These are phyloP conservation scores for Dione juno DNA, from an alignment of 2,888 invertebrate genomes.

Conservation along the genomic window DNA sequence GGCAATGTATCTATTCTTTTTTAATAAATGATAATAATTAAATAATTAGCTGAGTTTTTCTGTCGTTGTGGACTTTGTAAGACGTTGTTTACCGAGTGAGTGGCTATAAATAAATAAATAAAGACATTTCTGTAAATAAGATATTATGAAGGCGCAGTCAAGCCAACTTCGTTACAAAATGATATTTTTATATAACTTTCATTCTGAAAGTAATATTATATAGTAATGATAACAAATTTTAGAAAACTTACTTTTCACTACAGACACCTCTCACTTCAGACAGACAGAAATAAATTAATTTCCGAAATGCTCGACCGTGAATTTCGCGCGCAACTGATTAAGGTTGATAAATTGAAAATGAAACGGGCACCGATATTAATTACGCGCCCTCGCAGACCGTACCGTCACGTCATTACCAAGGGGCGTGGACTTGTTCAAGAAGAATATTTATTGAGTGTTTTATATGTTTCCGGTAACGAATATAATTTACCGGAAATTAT, in stretches of 20 bases:
- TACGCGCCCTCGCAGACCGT: constrained; percentile 38
- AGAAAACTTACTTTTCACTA: constrained; percentile 17
- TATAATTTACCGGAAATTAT: constrained; percentile 2
- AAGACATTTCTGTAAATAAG: not conserved
- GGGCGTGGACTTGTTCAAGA: constrained; percentile 29
- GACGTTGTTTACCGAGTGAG: not conserved
- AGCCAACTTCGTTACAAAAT: not conserved
- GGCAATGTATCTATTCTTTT: too few relatives aligned
- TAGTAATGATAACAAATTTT: not conserved
- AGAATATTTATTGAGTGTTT: constrained; percentile 35
- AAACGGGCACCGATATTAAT: constrained; percentile 40
- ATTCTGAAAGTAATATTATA: not conserved
- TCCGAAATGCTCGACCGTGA: constrained; percentile 32
- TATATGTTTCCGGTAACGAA: constrained; percentile 27
- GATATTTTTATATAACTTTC: not conserved
- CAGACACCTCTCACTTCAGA: constrained; percentile 10
- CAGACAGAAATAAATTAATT: constrained; percentile 20
- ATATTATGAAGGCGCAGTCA: not conserved
- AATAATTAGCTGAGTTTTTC: too few relatives aligned
- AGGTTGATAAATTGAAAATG: constrained; percentile 42
- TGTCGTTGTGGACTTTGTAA: too few relatives aligned
- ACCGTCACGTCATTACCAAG: constrained; percentile 35
- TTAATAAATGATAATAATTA: too few relatives aligned
- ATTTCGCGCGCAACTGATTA: constrained; percentile 34
- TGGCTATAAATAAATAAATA: not conserved